Evolutionary conservation across 2,888 invertebrate species (phyloP), one percentile per base, ranked within the genome.

Genomic region (Lasioglossum pauxillum): DNA sequence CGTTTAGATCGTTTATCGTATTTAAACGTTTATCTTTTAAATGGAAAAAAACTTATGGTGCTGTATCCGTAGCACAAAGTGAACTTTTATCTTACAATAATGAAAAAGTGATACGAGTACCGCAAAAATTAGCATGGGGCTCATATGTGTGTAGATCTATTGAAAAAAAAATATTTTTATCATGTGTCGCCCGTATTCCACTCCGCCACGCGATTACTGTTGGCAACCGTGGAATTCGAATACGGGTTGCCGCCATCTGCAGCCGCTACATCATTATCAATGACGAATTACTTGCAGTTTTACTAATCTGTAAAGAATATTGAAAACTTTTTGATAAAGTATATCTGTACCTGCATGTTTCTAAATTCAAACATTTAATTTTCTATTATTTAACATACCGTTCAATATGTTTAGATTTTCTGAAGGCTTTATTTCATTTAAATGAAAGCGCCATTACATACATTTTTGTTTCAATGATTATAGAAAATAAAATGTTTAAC

Each of bases 171-270:
- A 53, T 57, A 2, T 31, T 53, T 49, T 64, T 82, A 82, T 83
- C 84, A 2, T 38, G 23, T 27, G 27, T 27, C 31, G 27, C 84
- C 84, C 84, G 83, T 79, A 85, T 85, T 67, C n/a, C 16, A 73
- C 38, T 80, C 14, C 7, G 23, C 44, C 12, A 44, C n/a, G 44
- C 67, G 53, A 71, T 84, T 75, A 74, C 23, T 64, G 49, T 53
- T 82, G 57, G 57, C 27, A 5, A 57, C 31, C 27, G 5, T 46
- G 69, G 23, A 10, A 53, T 77, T 75, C n/a, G 49, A 57, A 84
- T 84, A 84, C 78, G 84, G 84, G 75, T 74, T 74, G 69, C 72
- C 75, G 23, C n/a, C n/a, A 75, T 64, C 5, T 71, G 27, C 41
- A 53, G 31, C 38, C n/a, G 35, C 49, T 35, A 72, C 23, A 16